These are phyloP conservation scores for Peromyscus aztecus DNA, from an alignment of 2,797 vertebrate genomes.

Conservation along the genomic window DNA sequence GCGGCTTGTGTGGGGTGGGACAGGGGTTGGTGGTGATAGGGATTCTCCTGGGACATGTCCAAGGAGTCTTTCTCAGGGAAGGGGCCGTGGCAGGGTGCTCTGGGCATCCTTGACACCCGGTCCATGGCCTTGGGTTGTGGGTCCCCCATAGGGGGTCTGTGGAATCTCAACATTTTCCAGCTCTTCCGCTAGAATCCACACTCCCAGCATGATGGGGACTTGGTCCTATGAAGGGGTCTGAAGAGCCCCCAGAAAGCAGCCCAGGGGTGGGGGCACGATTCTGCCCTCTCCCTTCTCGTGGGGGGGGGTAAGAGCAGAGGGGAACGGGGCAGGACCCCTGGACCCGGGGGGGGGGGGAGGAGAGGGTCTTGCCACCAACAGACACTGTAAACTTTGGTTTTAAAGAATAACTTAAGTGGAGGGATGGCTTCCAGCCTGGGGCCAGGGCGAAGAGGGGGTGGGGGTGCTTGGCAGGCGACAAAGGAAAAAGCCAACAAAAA, in stretches of 20 bases:
- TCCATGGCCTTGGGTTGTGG: slow-evolving; percentile 71
- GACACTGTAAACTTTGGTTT: slow-evolving; percentile 96
- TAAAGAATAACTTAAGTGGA: slow-evolving; percentile 92
- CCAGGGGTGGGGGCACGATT: slow-evolving; percentile 39
- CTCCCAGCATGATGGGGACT: slow-evolving; percentile 71
- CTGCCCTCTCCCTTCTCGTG: neutral
- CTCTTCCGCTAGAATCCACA: slow-evolving; percentile 71
- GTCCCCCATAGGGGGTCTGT: slow-evolving; percentile 79
- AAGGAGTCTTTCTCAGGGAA: slow-evolving; percentile 74
- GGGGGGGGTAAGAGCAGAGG: slow-evolving; percentile 16
- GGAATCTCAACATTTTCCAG: slow-evolving; percentile 72
- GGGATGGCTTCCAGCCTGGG: slow-evolving; percentile 90
- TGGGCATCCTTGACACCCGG: slow-evolving; percentile 31
- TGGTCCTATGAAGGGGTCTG: slow-evolving; percentile 75
- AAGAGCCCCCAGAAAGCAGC: slow-evolving; percentile 72
- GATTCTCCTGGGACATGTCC: slow-evolving; percentile 67
- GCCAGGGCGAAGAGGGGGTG: slow-evolving; percentile 65
- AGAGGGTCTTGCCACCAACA: slow-evolving; percentile 85
- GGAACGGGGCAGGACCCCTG: slow-evolving; percentile 63
- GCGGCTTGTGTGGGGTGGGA: slow-evolving; percentile 63
- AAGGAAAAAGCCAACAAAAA: slow-evolving; percentile 85
- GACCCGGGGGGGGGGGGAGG: slow-evolving; percentile 85
- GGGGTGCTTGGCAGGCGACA: slow-evolving; percentile 57
- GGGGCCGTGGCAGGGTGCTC: slow-evolving; percentile 63
- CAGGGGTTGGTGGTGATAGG: neutral